Evolutionary conservation across 2,797 vertebrate species (phyloP).

Genomic region (Amniataba percoides): DNA sequence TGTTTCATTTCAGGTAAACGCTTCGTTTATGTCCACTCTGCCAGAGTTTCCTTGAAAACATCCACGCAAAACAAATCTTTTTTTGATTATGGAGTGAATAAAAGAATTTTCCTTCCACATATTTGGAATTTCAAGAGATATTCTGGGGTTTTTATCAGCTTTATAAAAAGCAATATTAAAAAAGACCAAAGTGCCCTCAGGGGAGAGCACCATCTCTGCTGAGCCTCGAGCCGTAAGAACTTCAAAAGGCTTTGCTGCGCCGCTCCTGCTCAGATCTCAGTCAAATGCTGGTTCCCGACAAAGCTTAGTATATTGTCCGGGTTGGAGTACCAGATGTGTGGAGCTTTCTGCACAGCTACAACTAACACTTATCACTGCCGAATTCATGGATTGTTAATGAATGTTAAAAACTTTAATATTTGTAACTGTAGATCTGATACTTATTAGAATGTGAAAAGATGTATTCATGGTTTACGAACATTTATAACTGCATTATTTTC

Average conservation of each 20-base stretch:
- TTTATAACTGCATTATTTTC: not conserved
- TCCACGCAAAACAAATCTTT: not conserved
- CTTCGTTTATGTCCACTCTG: not conserved
- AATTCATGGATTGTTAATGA: not conserved
- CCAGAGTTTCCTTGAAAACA: not conserved
- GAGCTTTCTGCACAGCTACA: not conserved
- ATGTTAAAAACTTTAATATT: not conserved
- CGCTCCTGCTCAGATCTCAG: constrained; percentile 32
- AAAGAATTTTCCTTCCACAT: constrained; percentile 12
- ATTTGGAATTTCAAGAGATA: constrained; percentile 28
- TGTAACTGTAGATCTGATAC: not conserved
- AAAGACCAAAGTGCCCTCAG: constrained; percentile 10
- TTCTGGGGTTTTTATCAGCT: constrained; percentile 29
- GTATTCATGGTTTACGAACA: not conserved
- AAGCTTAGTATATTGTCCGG: constrained; percentile 20
- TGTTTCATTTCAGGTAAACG: constrained; percentile 5
- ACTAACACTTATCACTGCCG: not conserved
- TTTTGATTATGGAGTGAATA: constrained; percentile 11
- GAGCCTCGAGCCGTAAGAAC: constrained; percentile 32
- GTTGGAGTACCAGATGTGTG: constrained; percentile 26
- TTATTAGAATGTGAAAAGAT: not conserved
- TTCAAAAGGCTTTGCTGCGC: constrained; percentile 45
- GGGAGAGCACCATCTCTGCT: constrained; percentile 39
- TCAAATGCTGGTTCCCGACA: constrained; percentile 22
- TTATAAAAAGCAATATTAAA: constrained; percentile 43